Percentiles rank a stretch among this genome's conserved stretches.
phyloP scores from a whole-genome alignment of 2,797 vertebrate species.

The Chloroceryle inda region DNA sequence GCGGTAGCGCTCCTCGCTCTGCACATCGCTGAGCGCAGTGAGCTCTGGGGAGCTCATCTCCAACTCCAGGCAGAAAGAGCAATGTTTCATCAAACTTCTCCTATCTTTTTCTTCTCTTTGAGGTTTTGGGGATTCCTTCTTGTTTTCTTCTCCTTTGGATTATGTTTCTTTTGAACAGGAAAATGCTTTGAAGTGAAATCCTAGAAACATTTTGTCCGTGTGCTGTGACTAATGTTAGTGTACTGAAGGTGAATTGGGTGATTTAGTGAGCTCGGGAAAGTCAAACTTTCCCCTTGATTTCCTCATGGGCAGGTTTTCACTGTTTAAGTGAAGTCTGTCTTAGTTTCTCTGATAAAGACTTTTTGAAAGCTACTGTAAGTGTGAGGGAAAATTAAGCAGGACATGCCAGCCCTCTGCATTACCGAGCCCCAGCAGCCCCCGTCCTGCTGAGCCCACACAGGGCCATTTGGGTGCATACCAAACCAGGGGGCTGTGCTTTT shows the following conservation, averaged over 20 bases:
- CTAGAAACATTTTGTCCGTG: neutral
- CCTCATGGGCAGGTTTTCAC: neutral
- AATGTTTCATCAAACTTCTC: neutral
- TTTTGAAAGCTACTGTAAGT: neutral
- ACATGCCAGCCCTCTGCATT: neutral
- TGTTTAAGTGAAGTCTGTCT: neutral
- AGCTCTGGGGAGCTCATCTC: neutral
- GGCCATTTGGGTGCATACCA: neutral
- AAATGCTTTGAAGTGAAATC: neutral
- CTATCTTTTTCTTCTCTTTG: neutral
- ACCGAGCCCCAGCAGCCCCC: neutral
- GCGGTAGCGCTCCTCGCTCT: constrained; percentile 18
- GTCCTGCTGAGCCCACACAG: neutral
- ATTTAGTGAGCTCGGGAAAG: neutral
- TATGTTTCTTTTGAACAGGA: neutral
- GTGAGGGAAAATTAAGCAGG: neutral
- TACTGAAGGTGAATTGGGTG: fast-evolving
- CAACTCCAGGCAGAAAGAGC: neutral
- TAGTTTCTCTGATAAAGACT: neutral
- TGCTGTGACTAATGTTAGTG: neutral
- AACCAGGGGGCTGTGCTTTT: neutral
- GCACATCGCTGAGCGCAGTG: neutral
- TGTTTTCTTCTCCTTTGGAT: neutral
- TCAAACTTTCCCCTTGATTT: neutral
- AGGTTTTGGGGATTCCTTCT: neutral